These are phyloP conservation scores for Tylochromis polylepis DNA, from an alignment of 2,113 vertebrate genomes.

Conservation along the genomic window DNA sequence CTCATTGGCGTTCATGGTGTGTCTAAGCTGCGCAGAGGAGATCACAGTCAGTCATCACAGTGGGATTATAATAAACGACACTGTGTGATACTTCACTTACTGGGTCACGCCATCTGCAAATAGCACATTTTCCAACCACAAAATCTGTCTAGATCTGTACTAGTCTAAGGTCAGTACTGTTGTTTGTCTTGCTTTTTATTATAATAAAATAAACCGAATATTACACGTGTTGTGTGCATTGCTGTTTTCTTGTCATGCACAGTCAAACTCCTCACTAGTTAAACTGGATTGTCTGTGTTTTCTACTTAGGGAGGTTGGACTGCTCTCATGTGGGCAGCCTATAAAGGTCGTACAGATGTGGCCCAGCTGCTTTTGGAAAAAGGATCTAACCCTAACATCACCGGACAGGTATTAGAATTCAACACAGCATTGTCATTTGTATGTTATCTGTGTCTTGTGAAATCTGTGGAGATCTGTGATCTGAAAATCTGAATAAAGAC, in stretches of 20 bases:
- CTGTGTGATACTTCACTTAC: conserved; percentile 20
- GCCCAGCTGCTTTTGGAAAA: conserved; percentile 84
- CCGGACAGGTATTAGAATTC: conserved; percentile 83
- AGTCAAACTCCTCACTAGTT: background rate
- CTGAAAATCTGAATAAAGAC: background rate
- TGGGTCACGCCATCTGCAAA: conserved; percentile 49
- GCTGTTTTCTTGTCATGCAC: background rate
- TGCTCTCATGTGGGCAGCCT: conserved; percentile 95
- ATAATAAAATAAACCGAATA: background rate
- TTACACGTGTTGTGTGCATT: background rate
- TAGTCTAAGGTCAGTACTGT: background rate
- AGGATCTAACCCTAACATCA: conserved; percentile 91
- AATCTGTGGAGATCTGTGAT: background rate
- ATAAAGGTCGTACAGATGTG: conserved; percentile 88
- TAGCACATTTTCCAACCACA: conserved; percentile 49
- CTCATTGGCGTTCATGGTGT: conserved; percentile 1
- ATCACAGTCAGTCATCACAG: conserved; percentile 42
- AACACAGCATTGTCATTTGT: background rate
- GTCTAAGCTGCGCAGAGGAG: conserved; percentile 18
- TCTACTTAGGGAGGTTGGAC: conserved; percentile 90
- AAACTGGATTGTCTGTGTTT: background rate
- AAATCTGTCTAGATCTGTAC: background rate
- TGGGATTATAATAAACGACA: conserved; percentile 44
- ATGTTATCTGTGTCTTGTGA: background rate
- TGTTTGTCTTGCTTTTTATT: background rate